Percentiles rank a stretch among this genome's conserved stretches.
These are phyloP conservation scores for Irena cyanogastra DNA, from an alignment of 2,113 vertebrate genomes.

Conservation along the genomic window DNA sequence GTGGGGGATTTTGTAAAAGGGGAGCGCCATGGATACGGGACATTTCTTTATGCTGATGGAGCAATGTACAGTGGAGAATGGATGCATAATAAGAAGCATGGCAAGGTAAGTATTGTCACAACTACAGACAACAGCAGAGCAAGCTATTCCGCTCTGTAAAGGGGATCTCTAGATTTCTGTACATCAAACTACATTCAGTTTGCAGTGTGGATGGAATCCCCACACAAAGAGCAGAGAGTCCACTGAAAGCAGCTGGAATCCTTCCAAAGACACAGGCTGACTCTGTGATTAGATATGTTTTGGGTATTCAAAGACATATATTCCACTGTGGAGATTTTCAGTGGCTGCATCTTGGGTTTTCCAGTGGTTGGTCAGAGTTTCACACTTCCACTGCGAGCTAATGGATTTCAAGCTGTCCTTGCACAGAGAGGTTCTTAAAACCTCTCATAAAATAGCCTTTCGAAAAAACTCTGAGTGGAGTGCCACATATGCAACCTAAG, in stretches of 20 bases:
- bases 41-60: slow-evolving; percentile 80
- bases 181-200: background rate
- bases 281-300: background rate
- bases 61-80: slow-evolving; percentile 80
- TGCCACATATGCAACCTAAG: background rate
- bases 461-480: background rate
- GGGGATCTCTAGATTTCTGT: background rate
- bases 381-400: background rate
- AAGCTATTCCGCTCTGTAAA: background rate
- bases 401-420: background rate
- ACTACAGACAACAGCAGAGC: background rate
- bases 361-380: background rate
- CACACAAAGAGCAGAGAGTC: background rate
- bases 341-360: background rate
- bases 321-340: background rate
- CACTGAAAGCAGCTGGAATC: background rate
- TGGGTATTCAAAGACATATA: background rate
- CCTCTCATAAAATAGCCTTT: background rate
- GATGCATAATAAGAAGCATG: slow-evolving; percentile 82
- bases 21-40: slow-evolving; percentile 78
- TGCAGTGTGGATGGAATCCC: background rate
- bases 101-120: slow-evolving; percentile 69
- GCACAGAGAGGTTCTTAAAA: background rate
- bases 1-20: slow-evolving; percentile 79
- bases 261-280: background rate